Base-by-base conservation (phyloP, 2,797 vertebrate species). In the Natrix natrix region DNA sequence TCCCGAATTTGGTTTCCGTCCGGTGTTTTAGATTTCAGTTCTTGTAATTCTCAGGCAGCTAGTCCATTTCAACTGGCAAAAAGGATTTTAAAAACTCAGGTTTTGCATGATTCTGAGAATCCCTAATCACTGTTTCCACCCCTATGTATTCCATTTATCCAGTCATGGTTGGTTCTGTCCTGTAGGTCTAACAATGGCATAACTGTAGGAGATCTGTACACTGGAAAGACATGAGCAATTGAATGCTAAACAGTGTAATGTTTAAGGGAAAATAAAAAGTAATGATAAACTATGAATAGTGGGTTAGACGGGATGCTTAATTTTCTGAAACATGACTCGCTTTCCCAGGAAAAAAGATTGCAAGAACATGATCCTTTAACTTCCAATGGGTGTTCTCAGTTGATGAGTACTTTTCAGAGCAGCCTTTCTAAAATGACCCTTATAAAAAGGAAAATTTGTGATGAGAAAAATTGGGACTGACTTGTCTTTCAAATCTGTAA, bases 401-500 rank as follows among this genome's bases (percentile, higher is more conserved):
- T 66, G 61, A 92, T 88, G 93, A 90, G 88, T 92, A 91, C 78
- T 60, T 86, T 2, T 55, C 7, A 57, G 16, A 88, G 66, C 54
- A 56, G 16, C 48, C 59, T 69, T 52, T 59, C 94, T 14, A n/a
- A 43, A 90, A 28, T 43, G 48, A 61, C 20, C 22, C 87, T 88
- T 22, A 88, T 22, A 7, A 59, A 91, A 69, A 87, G 32, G 5
- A 14, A 86, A 55, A n/a, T 48, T n/a, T 8, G 14, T 32, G 87
- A 56, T 87, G 83, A 96, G 88, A 92, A 61, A 37, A 60, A 89
- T 90, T 92, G 87, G 83, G 94, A 92, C 63, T 89, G 86, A 55
- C 90, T 94, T 96, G 56, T 88, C 69, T 95, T 90, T 90, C 87
- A 94, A 86, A 94, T 54, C 87, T 89, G 87, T 93, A 48, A 93